Conservation (phyloP, 2,797 vertebrate species). For the Artibeus jamaicensis region DNA sequence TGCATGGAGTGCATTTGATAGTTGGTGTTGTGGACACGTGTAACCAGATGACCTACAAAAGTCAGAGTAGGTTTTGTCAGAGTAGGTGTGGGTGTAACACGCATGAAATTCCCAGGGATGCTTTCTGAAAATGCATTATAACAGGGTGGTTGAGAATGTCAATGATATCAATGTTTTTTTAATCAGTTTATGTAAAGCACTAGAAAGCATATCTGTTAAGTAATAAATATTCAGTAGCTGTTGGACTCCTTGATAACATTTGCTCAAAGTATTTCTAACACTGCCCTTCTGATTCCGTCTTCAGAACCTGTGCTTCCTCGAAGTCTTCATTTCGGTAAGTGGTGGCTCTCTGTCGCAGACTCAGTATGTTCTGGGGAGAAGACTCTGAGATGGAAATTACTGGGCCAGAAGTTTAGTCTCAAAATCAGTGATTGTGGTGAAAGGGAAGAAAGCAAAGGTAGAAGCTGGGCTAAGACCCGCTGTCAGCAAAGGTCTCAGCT, state of each 20-base stretch:
- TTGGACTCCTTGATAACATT: background rate
- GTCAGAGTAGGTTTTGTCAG: background rate
- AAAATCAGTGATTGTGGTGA: background rate
- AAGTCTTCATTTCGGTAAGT: background rate
- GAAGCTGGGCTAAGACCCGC: background rate
- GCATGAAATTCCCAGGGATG: too few relatives aligned
- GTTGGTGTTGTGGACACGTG: background rate
- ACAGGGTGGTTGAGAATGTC: background rate
- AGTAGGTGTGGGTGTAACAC: background rate
- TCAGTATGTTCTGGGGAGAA: background rate
- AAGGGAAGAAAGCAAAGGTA: background rate
- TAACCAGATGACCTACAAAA: background rate
- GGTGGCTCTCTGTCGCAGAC: background rate
- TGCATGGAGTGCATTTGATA: background rate
- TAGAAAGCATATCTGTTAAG: background rate
- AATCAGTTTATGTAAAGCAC: background rate
- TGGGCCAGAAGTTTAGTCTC: background rate
- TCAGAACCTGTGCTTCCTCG: background rate
- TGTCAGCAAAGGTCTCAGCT: background rate
- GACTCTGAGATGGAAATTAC: background rate
- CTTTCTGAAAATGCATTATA: background rate
- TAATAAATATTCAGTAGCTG: background rate
- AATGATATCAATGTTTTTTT: background rate
- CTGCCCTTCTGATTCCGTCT: fast-evolving
- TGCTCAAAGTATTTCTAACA: background rate